Evolutionary conservation across 1,140 invertebrate species (phyloP).

Genomic region (Elysia chlorotica): DNA sequence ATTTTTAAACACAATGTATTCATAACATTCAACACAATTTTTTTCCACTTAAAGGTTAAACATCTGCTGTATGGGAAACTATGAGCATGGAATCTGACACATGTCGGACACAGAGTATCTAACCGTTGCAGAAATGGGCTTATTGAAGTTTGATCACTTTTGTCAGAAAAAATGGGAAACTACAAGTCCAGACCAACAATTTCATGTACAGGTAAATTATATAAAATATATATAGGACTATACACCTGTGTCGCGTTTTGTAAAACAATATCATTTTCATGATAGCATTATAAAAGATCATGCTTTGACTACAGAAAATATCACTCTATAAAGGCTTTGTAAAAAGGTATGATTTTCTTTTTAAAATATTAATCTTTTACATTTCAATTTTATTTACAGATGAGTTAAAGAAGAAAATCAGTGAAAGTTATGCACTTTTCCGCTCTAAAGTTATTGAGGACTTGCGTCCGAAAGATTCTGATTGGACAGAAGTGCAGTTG

Average conservation of each 20-base stretch:
- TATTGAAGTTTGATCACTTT: no score
- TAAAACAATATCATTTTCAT: neutral
- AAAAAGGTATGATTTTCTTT: neutral
- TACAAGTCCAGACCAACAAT: constrained; percentile 59
- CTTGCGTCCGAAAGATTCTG: constrained; percentile 46
- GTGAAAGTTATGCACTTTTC: constrained; percentile 61
- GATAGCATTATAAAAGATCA: neutral
- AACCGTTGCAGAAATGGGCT: no score
- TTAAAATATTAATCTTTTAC: neutral
- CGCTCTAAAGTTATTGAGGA: constrained; percentile 60
- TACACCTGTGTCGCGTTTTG: neutral
- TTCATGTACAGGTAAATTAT: constrained; percentile 55
- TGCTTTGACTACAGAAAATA: neutral
- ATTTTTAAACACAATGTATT: no score
- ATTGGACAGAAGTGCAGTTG: constrained; percentile 58
- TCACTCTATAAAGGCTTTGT: neutral
- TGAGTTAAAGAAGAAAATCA: constrained; percentile 63
- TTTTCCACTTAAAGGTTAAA: no score
- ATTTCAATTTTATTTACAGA: constrained; percentile 41
- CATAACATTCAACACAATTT: no score
- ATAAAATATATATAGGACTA: neutral
- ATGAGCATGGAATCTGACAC: no score
- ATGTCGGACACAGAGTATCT: no score
- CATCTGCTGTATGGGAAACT: no score
- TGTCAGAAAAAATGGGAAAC: constrained; percentile 62